Percentiles rank a stretch among this genome's conserved stretches.
Evolutionary conservation across 2,113 vertebrate genomes (phyloP).

Genomic region (Patagioenas fasciata): DNA sequence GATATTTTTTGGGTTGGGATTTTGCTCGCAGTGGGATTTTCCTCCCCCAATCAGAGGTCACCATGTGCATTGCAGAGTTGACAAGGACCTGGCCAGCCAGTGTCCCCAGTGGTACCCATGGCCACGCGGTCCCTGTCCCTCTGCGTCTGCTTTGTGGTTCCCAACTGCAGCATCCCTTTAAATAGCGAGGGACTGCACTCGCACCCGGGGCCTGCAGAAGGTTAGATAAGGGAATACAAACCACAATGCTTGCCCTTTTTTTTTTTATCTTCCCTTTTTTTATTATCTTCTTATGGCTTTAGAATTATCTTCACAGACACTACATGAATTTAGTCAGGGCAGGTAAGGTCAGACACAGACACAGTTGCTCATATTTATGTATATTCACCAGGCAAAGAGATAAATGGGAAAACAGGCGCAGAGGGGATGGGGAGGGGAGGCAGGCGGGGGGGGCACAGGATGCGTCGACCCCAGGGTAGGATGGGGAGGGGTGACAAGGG

Average conservation of each 20-base stretch:
- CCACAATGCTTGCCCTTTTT: slow-evolving; percentile 28
- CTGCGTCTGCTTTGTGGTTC: background rate
- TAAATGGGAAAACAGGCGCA: slow-evolving; percentile 54
- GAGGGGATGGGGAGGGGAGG: background rate
- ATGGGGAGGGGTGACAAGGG: background rate
- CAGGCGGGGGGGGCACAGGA: background rate
- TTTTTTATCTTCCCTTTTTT: slow-evolving; percentile 39
- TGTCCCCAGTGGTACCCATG: background rate
- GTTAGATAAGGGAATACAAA: slow-evolving; percentile 74
- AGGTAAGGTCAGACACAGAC: slow-evolving; percentile 71
- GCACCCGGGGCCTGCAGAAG: slow-evolving; percentile 67
- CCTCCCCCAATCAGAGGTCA: background rate
- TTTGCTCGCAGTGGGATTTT: background rate
- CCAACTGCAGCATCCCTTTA: slow-evolving; percentile 19
- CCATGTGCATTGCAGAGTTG: rapidly evolving
- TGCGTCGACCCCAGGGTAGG: background rate
- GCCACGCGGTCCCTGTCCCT: background rate
- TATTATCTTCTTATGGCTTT: slow-evolving; percentile 78
- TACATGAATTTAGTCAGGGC: slow-evolving; percentile 78
- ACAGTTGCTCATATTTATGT: slow-evolving; percentile 60
- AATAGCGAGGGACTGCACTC: slow-evolving; percentile 42
- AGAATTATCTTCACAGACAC: slow-evolving; percentile 78
- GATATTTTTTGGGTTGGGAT: background rate
- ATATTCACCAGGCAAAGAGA: slow-evolving; percentile 61
- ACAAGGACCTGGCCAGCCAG: background rate